A percentile compares a stretch with the other conserved stretches of the same genome.
Evolutionary conservation across 2,797 vertebrate genomes (phyloP).

Genomic region (Microcaecilia unicolor): DNA sequence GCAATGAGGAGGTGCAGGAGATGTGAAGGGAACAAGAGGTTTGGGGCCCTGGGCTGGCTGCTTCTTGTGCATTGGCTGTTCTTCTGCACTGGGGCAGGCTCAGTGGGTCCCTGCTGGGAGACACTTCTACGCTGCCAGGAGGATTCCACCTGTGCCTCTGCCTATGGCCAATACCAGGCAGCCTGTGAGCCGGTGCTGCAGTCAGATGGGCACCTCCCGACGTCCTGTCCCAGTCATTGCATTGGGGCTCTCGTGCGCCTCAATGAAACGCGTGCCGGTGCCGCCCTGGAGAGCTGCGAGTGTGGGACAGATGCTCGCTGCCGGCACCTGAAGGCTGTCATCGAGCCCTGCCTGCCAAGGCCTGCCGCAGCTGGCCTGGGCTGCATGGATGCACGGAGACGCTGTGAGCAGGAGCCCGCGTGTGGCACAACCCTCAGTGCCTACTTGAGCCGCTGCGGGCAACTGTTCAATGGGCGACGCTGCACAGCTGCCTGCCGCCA

Average conservation of each 20-base stretch:
- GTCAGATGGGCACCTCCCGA: constrained; percentile 38
- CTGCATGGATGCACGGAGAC: constrained; percentile 64
- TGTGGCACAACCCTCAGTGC: constrained; percentile 54
- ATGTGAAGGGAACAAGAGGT: neutral
- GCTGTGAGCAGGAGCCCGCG: constrained; percentile 53
- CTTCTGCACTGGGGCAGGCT: constrained; percentile 30
- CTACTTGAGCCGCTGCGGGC: constrained; percentile 64
- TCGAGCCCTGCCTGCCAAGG: constrained; percentile 59
- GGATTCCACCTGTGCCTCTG: constrained; percentile 59
- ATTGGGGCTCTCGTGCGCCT: constrained; percentile 59
- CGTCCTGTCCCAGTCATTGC: constrained; percentile 68
- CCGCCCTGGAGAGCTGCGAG: constrained; percentile 61
- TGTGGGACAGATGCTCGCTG: constrained; percentile 55
- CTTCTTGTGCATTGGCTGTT: neutral
- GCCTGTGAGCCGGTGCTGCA: constrained; percentile 58
- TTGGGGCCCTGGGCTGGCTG: neutral
- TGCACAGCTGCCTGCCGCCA: constrained; percentile 56
- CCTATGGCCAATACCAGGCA: constrained; percentile 53
- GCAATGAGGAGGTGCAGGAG: too few species aligned
- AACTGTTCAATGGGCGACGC: constrained; percentile 69
- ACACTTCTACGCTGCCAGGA: constrained; percentile 60
- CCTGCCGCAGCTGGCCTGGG: constrained; percentile 48
- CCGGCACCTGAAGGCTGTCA: constrained; percentile 44
- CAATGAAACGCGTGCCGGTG: constrained; percentile 57
- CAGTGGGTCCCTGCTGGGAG: constrained; percentile 61